These are phyloP conservation scores for Anneissia japonica DNA, from an alignment of 35 echinoderm and acorn worm species.

Conservation along the genomic window DNA sequence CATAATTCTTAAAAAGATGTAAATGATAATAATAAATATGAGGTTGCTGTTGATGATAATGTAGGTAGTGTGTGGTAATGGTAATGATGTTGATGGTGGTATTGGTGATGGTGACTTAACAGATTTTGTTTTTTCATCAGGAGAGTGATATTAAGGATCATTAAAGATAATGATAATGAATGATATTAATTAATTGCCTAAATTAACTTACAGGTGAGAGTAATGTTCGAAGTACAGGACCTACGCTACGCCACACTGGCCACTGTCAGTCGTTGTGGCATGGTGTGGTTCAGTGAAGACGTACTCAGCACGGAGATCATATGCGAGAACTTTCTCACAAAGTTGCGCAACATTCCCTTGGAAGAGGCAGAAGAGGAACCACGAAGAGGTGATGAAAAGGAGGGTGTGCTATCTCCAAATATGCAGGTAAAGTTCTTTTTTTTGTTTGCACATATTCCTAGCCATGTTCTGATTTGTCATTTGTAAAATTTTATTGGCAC, in stretches of 20 bases:
- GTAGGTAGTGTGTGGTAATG: too few species aligned
- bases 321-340: conserved; percentile 92
- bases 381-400: conserved; percentile 29
- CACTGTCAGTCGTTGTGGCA: conserved; percentile 97
- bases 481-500: neutral
- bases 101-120: too few species aligned
- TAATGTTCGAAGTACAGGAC: conserved; percentile 99
- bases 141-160: too few species aligned
- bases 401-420: conserved; percentile 77
- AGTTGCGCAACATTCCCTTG: conserved; percentile 61
- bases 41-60: too few species aligned
- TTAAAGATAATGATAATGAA: too few species aligned
- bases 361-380: conserved; percentile 78
- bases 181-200: neutral
- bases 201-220: conserved; percentile 64
- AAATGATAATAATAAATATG: too few species aligned
- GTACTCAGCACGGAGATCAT: conserved; percentile 94
- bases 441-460: neutral
- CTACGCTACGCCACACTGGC: conserved; percentile 90
- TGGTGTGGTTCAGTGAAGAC: conserved; percentile 99
- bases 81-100: too few species aligned
- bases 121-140: too few species aligned
- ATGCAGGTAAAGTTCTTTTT: conserved; percentile 56
- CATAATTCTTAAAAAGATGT: too few species aligned
- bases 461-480: neutral